Evolutionary conservation across 2,797 vertebrate genomes (phyloP).

Genomic region (Craterocephalus amniculus): DNA sequence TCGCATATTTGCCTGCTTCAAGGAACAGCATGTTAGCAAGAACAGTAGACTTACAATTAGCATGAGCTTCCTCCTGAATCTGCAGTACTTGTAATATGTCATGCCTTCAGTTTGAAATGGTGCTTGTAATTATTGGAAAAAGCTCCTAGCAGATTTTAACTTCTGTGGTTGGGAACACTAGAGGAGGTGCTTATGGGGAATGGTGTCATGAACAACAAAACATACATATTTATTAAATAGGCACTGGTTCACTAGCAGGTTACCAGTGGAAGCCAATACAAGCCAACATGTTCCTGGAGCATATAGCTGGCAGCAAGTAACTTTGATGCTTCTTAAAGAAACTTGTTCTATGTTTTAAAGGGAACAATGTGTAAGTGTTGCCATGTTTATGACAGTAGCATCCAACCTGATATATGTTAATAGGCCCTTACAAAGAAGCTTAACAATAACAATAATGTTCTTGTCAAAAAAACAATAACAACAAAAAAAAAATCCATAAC

Average conservation of each 20-base stretch:
- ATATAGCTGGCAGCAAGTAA: slow-evolving; percentile 18
- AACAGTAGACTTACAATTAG: not conserved
- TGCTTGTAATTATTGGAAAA: not conserved
- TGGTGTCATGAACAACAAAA: not conserved
- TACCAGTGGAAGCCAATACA: slow-evolving; percentile 30
- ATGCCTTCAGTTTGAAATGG: not conserved
- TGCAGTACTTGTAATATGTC: not conserved
- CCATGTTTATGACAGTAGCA: too few relatives aligned
- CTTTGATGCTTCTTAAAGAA: not conserved
- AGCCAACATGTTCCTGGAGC: too few relatives aligned
- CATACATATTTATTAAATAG: not conserved
- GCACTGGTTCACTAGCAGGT: slow-evolving; percentile 8
- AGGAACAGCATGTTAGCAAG: not conserved
- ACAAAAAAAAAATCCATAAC: too few relatives aligned
- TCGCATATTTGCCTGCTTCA: not conserved
- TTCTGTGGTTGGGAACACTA: not conserved
- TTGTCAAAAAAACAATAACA: too few relatives aligned
- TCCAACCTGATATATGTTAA: too few relatives aligned
- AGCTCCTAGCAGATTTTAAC: not conserved
- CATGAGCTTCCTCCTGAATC: slow-evolving; percentile 1
- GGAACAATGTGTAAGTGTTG: too few relatives aligned
- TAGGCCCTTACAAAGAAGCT: too few relatives aligned
- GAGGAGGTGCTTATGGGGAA: too few relatives aligned
- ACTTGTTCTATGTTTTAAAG: not conserved
- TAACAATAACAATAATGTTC: too few relatives aligned